phyloP scores from a whole-genome alignment of 92 coral and sea anemone genomes.

The Plumapathes pennacea region DNA sequence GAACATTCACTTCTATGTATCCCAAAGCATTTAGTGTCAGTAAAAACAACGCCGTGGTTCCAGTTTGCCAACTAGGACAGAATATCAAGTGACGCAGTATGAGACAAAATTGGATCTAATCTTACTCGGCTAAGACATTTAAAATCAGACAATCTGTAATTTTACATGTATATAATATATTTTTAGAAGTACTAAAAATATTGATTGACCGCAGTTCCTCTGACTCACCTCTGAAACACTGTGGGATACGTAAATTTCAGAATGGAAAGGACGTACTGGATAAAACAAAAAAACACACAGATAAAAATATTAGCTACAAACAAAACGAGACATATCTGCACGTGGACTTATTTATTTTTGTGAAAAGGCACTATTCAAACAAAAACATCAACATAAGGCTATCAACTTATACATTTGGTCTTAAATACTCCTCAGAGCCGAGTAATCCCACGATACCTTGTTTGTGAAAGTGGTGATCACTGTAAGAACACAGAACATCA shows the following conservation, averaged over 20 bases:
- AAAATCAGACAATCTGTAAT: no score
- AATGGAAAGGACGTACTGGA: conserved; percentile 80
- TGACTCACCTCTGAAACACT: conserved; percentile 81
- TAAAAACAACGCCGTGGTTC: conserved; percentile 51
- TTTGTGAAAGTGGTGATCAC: conserved; percentile 63
- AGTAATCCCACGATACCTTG: conserved; percentile 47
- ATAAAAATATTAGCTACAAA: neutral
- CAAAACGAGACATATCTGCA: neutral
- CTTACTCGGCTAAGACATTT: no score
- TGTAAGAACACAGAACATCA: conserved; percentile 38
- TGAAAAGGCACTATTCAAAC: neutral
- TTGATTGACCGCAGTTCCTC: no score
- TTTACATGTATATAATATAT: no score
- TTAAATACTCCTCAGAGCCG: neutral
- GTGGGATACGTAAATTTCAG: conserved; percentile 92
- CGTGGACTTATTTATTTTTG: neutral
- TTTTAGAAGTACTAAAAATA: no score
- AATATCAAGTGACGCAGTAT: neutral
- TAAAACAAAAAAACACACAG: neutral
- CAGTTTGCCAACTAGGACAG: conserved; percentile 83
- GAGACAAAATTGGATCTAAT: no score
- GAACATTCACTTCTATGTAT: conserved; percentile 52
- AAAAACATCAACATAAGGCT: neutral
- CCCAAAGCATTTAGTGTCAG: conserved; percentile 70
- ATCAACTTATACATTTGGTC: neutral